A percentile compares a stretch with the other conserved stretches of the same genome.
Conservation (phyloP, 2,113 vertebrate species). For the Marmota flaviventris region DNA sequence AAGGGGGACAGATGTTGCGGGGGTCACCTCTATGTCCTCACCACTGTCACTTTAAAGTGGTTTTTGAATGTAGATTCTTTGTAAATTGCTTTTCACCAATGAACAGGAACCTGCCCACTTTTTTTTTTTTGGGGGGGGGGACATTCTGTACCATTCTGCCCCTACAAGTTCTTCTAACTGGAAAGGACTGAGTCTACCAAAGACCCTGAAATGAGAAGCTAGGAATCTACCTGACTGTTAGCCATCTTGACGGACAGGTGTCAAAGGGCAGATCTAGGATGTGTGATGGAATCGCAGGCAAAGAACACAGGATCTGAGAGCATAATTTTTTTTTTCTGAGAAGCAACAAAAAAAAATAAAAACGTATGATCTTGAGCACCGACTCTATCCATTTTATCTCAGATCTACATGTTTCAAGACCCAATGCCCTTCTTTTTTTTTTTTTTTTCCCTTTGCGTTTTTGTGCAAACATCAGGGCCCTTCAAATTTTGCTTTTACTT, state of each 20-base stretch:
- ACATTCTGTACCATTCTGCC: background rate
- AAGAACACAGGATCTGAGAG: background rate
- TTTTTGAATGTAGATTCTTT: background rate
- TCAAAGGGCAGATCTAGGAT: background rate
- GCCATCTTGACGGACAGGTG: background rate
- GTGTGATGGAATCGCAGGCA: background rate
- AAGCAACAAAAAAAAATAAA: background rate
- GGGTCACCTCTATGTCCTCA: background rate
- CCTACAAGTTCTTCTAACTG: background rate
- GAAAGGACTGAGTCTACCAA: background rate
- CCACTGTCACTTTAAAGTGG: background rate
- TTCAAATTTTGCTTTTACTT: slow-evolving; percentile 64
- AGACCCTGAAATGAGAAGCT: background rate
- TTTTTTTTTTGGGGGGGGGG: no score
- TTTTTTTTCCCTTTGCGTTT: slow-evolving; percentile 46
- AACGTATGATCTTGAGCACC: background rate
- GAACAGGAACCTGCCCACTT: background rate
- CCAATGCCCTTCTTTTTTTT: slow-evolving; percentile 56
- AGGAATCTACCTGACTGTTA: background rate
- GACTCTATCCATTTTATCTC: slow-evolving; percentile 73
- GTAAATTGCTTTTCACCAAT: background rate
- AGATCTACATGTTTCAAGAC: slow-evolving; percentile 62
- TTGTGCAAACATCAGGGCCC: slow-evolving; percentile 28
- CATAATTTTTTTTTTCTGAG: background rate
- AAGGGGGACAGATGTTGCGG: background rate